phyloP scores from a whole-genome alignment of 2,888 invertebrate species.

The Myopa tessellatipennis region DNA sequence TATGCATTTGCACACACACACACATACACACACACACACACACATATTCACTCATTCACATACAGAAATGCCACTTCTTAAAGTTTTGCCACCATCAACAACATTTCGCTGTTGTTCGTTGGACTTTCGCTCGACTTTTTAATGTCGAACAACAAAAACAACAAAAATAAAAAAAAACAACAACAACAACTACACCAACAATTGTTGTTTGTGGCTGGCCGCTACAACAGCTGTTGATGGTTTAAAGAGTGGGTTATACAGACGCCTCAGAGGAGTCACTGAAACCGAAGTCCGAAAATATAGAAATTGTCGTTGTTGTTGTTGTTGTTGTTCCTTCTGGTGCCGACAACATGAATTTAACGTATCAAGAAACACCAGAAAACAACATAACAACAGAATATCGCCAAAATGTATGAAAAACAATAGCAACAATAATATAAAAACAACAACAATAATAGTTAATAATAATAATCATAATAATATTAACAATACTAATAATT shows the following conservation, averaged over 20 bases:
- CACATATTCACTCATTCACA: constrained; percentile 8
- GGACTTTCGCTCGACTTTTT: constrained; percentile 25
- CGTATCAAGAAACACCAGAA: too few species aligned
- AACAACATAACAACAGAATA: too few species aligned
- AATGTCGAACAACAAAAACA: constrained; percentile 2
- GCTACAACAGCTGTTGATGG: too few species aligned
- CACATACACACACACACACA: background rate
- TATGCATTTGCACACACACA: constrained; percentile 5
- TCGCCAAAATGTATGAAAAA: too few species aligned
- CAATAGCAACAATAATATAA: too few species aligned
- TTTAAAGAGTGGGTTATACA: too few species aligned
- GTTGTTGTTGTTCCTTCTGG: constrained; percentile 32
- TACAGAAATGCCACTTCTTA: constrained; percentile 37
- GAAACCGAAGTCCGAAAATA: background rate
- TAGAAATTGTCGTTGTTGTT: constrained; percentile 24
- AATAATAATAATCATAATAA: too few species aligned
- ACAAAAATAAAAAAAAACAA: too few species aligned
- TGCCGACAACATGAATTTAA: background rate
- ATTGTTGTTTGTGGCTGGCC: too few species aligned
- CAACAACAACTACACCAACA: background rate
- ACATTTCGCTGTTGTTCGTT: constrained; percentile 5
- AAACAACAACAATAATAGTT: too few species aligned
- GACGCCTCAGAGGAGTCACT: background rate
- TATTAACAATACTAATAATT: too few species aligned
- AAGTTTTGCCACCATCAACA: constrained; percentile 35